Evolutionary conservation across 1,140 invertebrate genomes (phyloP), one percentile per base, ranked within the genome.

Genomic region (Akabosia matsudoensis): DNA sequence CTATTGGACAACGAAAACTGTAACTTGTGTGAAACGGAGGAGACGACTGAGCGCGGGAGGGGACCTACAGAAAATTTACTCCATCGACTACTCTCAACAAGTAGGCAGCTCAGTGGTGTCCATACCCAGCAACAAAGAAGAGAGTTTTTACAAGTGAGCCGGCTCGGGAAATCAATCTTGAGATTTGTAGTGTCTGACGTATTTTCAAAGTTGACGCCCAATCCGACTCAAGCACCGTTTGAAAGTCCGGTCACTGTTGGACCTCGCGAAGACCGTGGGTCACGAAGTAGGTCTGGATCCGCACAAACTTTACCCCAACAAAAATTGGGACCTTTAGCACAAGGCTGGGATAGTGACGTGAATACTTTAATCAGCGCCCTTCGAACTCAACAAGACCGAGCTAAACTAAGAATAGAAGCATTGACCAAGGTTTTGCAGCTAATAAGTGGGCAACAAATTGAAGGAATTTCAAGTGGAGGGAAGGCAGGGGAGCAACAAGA

Each of bases 371-470:
- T 81, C 1, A 16, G 28, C 24, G 75, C 81, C 1, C 61, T 82
- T 51, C 74, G 51, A 31, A 67, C 74, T 22, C 78, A 76, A 3
- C 34, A 80, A 30, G 73, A 78, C 45, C 45, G 81, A 30, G 79
- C 74, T 56, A 76, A 78, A 70, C 31, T 74, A 45, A 33, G 80
- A 74, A 61, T 76, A 13, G 77, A 79, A 52, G 80, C 80, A 14
- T 28, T 81, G 0, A 37, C 34, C 14, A 70, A 72, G 45, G 76
- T 81, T 37, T 77, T 74, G 28, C 28, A 76, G 37, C 33, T 81
- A 10, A 74, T 79, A 0, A 75, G 75, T 26, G 74, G 31, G n/a
- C 70, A 56, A 22, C 30, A 76, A 31, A 16, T 22, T 22, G 22
- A 22, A 13, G 1, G 10, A 13, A 22, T 28, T 13, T 56, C 67